Percentiles rank a stretch among this genome's conserved stretches.
These are phyloP conservation scores for Carollia perspicillata DNA, from an alignment of 2,113 vertebrate genomes.

Conservation along the genomic window DNA sequence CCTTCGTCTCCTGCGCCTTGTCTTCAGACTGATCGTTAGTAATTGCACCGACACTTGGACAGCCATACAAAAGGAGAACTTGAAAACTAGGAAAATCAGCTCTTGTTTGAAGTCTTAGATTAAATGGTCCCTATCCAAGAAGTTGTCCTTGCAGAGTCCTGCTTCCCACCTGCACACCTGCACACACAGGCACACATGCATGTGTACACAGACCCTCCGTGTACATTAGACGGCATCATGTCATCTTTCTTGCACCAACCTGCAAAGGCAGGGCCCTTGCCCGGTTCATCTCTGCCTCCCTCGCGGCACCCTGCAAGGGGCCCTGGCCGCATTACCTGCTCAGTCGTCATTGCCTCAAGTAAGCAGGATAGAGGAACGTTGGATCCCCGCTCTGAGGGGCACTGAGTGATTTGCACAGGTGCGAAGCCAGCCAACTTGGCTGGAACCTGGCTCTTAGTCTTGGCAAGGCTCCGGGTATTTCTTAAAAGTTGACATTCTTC, in stretches of 20 bases:
- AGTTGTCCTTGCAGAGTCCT: not conserved
- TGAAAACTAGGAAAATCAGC: not conserved
- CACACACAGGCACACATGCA: not conserved
- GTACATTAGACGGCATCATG: not conserved
- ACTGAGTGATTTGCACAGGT: not conserved
- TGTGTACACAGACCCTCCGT: no score
- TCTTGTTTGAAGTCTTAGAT: not conserved
- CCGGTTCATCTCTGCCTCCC: no score
- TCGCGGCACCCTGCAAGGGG: not conserved
- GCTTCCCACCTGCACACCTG: not conserved
- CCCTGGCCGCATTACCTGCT: not conserved
- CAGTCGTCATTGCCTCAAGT: not conserved
- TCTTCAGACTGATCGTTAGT: not conserved
- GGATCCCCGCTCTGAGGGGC: not conserved
- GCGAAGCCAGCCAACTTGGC: not conserved
- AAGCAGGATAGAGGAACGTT: not conserved
- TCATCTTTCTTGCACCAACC: not conserved
- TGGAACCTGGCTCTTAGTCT: not conserved
- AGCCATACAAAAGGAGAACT: not conserved
- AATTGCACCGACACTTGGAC: not conserved
- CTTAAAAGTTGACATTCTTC: slow-evolving; percentile 56
- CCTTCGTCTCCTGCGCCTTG: not conserved
- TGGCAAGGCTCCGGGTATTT: not conserved
- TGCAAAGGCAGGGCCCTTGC: not conserved
- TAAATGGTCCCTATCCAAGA: not conserved